phyloP scores from a whole-genome alignment of 2,888 invertebrate species.

The Iphiclides podalirius region DNA sequence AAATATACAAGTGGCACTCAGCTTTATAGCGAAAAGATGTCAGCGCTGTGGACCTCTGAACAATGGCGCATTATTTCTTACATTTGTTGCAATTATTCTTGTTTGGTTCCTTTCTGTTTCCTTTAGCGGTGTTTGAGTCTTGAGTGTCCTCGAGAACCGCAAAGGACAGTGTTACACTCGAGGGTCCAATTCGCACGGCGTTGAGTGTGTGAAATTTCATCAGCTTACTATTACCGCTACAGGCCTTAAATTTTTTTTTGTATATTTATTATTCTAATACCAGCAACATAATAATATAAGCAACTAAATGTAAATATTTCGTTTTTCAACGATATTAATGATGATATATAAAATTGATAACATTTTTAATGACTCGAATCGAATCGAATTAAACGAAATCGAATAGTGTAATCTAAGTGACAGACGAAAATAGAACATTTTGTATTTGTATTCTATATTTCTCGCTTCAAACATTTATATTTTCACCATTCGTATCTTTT shows the following conservation, averaged over 20 bases:
- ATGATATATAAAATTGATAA: too few species aligned
- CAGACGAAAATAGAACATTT: too few species aligned
- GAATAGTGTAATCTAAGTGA: too few species aligned
- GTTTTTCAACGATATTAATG: too few species aligned
- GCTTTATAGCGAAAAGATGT: conserved; percentile 69
- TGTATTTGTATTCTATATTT: too few species aligned
- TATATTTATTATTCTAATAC: too few species aligned
- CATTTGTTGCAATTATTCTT: conserved; percentile 68
- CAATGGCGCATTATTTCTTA: conserved; percentile 67
- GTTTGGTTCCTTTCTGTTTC: conserved; percentile 55
- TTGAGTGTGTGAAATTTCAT: conserved; percentile 34
- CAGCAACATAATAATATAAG: too few species aligned
- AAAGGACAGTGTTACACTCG: conserved; percentile 37
- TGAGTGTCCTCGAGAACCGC: conserved; percentile 49
- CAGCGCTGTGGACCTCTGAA: conserved; percentile 42
- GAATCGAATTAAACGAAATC: too few species aligned
- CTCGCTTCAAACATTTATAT: too few species aligned
- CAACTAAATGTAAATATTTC: too few species aligned
- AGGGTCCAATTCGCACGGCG: conserved; percentile 43
- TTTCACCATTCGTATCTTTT: too few species aligned
- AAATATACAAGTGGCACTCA: conserved; percentile 53
- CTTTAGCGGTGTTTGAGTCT: conserved; percentile 40
- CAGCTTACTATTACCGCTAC: neutral
- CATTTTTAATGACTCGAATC: too few species aligned
- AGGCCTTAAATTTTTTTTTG: neutral